Conservation (phyloP, 2,797 vertebrate genomes). For the Smutsia gigantea region DNA sequence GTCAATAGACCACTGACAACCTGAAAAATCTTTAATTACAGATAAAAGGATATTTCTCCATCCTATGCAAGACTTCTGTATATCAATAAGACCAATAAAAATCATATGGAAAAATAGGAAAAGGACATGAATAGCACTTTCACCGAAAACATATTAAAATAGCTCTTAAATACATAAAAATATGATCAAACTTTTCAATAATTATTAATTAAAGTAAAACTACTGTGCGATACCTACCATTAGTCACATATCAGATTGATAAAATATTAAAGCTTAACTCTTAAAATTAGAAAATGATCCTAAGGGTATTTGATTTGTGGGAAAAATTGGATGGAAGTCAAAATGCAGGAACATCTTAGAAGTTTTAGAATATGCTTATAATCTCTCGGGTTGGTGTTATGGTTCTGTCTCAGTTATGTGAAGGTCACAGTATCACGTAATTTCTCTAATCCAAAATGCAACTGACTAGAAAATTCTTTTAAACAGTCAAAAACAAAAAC, state of each 20-base stretch:
- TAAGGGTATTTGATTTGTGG: neutral
- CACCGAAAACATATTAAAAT: neutral
- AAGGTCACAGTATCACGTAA: neutral
- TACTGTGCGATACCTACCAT: neutral
- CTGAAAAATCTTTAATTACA: conserved; percentile 23
- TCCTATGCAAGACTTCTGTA: neutral
- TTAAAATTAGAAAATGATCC: neutral
- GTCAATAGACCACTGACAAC: neutral
- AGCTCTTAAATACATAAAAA: neutral
- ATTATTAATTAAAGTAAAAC: conserved; percentile 31
- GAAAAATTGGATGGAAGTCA: neutral
- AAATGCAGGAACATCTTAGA: neutral
- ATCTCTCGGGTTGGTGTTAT: neutral
- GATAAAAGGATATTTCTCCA: neutral
- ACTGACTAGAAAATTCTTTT: neutral
- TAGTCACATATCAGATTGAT: neutral
- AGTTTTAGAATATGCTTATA: neutral
- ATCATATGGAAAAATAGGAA: neutral
- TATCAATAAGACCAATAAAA: conserved; percentile 19
- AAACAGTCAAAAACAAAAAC: conserved; percentile 3
- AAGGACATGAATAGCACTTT: neutral
- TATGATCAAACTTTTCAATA: neutral
- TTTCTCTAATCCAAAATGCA: neutral
- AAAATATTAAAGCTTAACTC: neutral
- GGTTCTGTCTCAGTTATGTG: neutral